Evolutionary conservation across 1,140 invertebrate genomes (phyloP).

Genomic region (Ladona fulva): DNA sequence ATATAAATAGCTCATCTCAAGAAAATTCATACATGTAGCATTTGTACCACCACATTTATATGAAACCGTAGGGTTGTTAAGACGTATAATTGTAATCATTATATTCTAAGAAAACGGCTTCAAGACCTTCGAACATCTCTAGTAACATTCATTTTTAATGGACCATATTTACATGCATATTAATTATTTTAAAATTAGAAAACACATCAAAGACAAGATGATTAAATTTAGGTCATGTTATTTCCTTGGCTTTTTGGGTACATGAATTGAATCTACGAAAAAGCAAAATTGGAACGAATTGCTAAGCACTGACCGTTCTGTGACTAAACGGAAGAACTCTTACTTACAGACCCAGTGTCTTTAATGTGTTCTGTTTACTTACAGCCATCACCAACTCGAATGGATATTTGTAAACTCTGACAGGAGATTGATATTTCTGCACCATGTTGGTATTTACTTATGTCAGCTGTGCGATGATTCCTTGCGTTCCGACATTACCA

Average conservation of each 20-base stretch:
- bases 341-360: neutral
- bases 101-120: too few species aligned
- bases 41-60: too few species aligned
- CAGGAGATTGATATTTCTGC: constrained; percentile 91
- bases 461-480: neutral
- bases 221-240: neutral
- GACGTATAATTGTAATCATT: too few species aligned
- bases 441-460: constrained; percentile 58
- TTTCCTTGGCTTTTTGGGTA: neutral
- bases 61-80: too few species aligned
- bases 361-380: constrained; percentile 40
- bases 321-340: neutral
- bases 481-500: too few species aligned
- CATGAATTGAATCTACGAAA: neutral
- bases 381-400: constrained; percentile 96
- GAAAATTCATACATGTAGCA: neutral
- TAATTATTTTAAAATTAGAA: too few species aligned
- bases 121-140: too few species aligned
- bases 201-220: neutral
- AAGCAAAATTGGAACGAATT: too few species aligned
- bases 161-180: too few species aligned
- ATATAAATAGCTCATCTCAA: neutral
- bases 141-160: too few species aligned
- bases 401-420: constrained; percentile 91
- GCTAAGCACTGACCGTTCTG: neutral